Percentiles rank a stretch among this genome's conserved stretches.
These are phyloP conservation scores for Bellardia pandia DNA, from an alignment of 2,888 invertebrate genomes.

Conservation along the genomic window DNA sequence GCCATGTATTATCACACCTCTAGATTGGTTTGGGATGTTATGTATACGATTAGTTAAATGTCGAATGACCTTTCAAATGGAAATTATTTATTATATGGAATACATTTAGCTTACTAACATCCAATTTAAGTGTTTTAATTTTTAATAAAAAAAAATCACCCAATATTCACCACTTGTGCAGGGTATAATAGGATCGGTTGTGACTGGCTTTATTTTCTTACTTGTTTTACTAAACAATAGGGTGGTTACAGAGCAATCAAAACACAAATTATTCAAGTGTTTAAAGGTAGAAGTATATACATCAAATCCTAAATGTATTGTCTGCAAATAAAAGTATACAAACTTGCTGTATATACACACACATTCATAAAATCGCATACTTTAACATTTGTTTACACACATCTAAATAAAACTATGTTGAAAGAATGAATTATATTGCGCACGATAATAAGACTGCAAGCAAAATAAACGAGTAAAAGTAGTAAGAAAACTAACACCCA, in stretches of 20 bases:
- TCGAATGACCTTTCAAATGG: too few relatives aligned
- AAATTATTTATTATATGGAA: too few relatives aligned
- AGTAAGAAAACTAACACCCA: constrained; percentile 1
- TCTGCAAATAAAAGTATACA: neutral
- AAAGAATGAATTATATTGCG: constrained; percentile 50
- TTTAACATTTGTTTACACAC: neutral
- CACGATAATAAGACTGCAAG: constrained; percentile 49
- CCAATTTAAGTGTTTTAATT: too few relatives aligned
- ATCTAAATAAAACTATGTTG: constrained; percentile 12
- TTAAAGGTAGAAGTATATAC: constrained; percentile 24
- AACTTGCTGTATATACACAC: neutral
- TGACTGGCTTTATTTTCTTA: neutral
- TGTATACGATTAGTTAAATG: too few relatives aligned
- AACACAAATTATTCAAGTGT: constrained; percentile 31
- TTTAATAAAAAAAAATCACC: too few relatives aligned
- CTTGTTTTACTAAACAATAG: neutral
- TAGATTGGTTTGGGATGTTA: too few relatives aligned
- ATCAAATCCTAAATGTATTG: constrained; percentile 26
- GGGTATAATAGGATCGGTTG: too few relatives aligned
- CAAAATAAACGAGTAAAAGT: neutral
- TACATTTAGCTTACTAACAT: too few relatives aligned
- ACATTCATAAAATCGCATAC: neutral
- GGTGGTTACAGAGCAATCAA: constrained; percentile 28
- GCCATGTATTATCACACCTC: too few relatives aligned
- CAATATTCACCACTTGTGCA: too few relatives aligned